Evolutionary conservation across 2,888 invertebrate species (phyloP), one percentile per base, ranked within the genome.

Genomic region (Pseudanteris insignis): DNA sequence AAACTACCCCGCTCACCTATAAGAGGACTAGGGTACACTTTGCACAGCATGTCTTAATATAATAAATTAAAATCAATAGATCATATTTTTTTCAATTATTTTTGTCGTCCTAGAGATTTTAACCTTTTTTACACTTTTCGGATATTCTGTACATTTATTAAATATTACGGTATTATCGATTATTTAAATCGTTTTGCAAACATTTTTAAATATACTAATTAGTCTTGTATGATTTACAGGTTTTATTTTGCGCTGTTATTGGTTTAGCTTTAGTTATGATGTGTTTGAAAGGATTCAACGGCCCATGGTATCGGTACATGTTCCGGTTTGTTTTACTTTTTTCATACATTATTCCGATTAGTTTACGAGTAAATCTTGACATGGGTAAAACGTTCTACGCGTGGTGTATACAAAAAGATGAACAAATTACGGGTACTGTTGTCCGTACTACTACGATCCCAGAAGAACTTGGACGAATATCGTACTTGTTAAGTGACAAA

Each of bases 331-430:
- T 99, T 43, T 85, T 99, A 30, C 86, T 99, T 10, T 99, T 99
- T 83, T 99, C 99, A 0, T 99, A 99, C 82, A 99, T 99, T 71
- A 97, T 99, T 75, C 99, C 99, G 9, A 96, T 99, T 70, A 96
- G 97, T 83, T 86, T 99, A 73, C 85, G 99, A 63, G 98, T 99
- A 0, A 99, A 99, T 82, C 84, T 99, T 68, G 99, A 99, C 75
- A 94, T 99, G 93, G 98, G 97, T 1, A 99, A 99, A 82, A 91
- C 92, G 0, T 96, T 92, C 77, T 99, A 98, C 81, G 94, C 98
- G 0, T 98, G 94, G 91, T 89, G 92, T 67, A 97, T 99, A 71
- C 94, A 96, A 73, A 86, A 91, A 51, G 99, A 99, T 82, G 88
- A 91, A 46, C 88, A 91, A 69, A 96, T 99, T 67, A 88, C 89